Conservation (phyloP, 2,797 vertebrate species). For the Onychomys leucogaster region DNA sequence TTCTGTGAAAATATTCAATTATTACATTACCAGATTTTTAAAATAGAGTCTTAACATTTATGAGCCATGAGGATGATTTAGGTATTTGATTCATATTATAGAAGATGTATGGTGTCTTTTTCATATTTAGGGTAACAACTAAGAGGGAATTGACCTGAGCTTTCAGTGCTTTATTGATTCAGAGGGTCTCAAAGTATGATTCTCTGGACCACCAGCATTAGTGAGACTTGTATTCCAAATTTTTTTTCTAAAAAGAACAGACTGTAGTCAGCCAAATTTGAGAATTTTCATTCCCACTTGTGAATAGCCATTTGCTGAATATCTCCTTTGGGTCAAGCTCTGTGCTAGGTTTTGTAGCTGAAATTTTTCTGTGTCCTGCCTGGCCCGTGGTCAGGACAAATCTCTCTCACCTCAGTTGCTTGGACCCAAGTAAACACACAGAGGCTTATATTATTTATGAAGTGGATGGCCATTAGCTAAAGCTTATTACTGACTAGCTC, state of each 20-base stretch:
- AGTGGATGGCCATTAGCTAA: too few relatives aligned
- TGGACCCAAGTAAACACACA: too few relatives aligned
- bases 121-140: background rate
- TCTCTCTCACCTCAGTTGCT: too few relatives aligned
- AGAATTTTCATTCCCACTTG: background rate
- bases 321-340: background rate
- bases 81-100: constrained; percentile 26
- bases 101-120: background rate
- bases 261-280: background rate
- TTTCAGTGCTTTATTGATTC: constrained; percentile 36
- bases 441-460: too few relatives aligned
- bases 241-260: background rate
- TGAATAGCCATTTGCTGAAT: background rate
- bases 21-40: constrained; percentile 33
- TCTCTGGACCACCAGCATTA: background rate
- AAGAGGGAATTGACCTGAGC: background rate
- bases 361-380: too few relatives aligned
- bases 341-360: background rate
- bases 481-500: too few relatives aligned
- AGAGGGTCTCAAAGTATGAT: background rate
- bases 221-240: background rate
- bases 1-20: constrained; percentile 31
- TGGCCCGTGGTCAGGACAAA: too few relatives aligned
- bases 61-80: constrained; percentile 15
- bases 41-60: constrained; percentile 19